These are phyloP conservation scores for Sinocyclocheilus anshuiensis DNA, from an alignment of 2,113 vertebrate genomes.

Conservation along the genomic window DNA sequence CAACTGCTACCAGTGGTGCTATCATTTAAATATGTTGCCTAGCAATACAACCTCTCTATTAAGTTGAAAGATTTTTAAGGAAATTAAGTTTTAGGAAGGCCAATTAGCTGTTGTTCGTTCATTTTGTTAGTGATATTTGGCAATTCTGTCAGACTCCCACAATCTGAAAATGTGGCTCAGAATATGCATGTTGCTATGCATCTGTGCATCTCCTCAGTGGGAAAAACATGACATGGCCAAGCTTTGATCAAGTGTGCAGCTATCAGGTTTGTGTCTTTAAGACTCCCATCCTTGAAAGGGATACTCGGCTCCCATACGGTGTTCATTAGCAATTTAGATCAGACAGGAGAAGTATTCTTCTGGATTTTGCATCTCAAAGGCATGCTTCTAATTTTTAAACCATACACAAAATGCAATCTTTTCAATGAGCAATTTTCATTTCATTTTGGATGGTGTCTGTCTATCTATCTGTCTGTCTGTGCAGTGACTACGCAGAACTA, in stretches of 20 bases:
- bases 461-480: neutral
- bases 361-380: constrained; percentile 78
- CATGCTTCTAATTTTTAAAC: constrained; percentile 50
- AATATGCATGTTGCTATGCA: constrained; percentile 59
- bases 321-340: constrained; percentile 80
- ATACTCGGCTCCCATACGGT: constrained; percentile 64
- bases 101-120: constrained; percentile 41
- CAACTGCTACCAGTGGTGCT: neutral
- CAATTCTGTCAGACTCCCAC: constrained; percentile 54
- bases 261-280: constrained; percentile 72
- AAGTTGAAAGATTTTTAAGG: constrained; percentile 24
- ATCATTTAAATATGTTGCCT: constrained; percentile 6
- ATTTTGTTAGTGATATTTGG: constrained; percentile 45
- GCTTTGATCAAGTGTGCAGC: constrained; percentile 73
- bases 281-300: constrained; percentile 71
- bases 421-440: constrained; percentile 10
- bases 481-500: constrained; percentile 43
- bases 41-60: neutral
- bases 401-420: constrained; percentile 50
- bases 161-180: constrained; percentile 59
- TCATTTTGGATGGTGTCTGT: constrained; percentile 6
- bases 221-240: constrained; percentile 59
- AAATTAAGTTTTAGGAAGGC: constrained; percentile 21
- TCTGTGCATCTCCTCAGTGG: constrained; percentile 62
- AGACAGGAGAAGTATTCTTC: constrained; percentile 69